phyloP scores from a whole-genome alignment of 37 sponge, comb jelly and placozoan species.

The Chondrosia reniformis region DNA sequence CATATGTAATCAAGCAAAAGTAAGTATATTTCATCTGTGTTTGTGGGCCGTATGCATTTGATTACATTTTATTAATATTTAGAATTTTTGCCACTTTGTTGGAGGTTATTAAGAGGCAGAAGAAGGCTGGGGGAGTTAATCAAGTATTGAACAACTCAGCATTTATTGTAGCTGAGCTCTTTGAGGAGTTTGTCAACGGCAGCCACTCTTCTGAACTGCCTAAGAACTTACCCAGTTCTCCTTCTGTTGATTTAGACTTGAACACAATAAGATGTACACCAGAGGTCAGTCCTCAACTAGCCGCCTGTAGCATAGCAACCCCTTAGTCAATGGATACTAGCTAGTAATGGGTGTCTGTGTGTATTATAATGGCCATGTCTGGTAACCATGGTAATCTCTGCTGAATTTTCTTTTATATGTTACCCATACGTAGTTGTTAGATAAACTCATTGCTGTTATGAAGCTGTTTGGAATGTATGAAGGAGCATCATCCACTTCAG shows the following conservation, averaged over 20 bases:
- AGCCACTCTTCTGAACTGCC: conserved; percentile 19
- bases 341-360: no score
- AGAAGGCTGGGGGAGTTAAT: not conserved
- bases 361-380: no score
- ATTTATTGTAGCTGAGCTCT: conserved; percentile 18
- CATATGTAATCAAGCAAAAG: conserved; percentile 46
- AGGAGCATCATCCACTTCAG: no score
- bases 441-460: conserved; percentile 41
- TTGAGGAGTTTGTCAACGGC: conserved; percentile 51
- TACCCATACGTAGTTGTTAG: no score
- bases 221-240: no score
- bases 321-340: no score
- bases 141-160: not conserved
- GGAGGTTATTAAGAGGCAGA: not conserved
- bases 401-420: no score
- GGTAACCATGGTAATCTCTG: no score
- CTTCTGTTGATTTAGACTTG: conserved; percentile 7
- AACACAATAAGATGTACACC: conserved; percentile 36
- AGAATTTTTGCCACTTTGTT: conserved; percentile 28
- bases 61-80: not conserved
- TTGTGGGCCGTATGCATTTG: not conserved
- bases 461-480: conserved; percentile 19
- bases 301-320: no score
- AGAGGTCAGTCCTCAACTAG: conserved; percentile 37
- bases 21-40: conserved; percentile 1